Evolutionary conservation across 2,113 vertebrate species (phyloP).

Genomic region (Colinus virginianus): DNA sequence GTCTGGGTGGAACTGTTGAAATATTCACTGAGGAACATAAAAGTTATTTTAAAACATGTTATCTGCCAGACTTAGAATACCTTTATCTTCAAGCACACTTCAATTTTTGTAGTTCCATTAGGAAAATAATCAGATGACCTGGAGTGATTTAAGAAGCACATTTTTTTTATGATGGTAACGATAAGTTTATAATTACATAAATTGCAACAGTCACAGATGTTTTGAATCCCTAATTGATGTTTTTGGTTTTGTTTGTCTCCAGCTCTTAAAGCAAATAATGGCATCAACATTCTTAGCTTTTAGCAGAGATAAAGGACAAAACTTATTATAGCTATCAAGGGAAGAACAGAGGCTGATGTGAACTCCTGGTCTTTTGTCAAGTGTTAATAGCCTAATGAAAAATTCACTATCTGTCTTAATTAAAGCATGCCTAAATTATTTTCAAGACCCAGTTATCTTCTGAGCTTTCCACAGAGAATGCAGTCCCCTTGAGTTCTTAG

Average conservation of each 20-base stretch:
- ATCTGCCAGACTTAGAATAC: not conserved
- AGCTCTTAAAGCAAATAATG: not conserved
- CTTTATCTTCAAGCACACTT: not conserved
- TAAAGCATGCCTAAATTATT: not conserved
- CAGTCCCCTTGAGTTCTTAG: not conserved
- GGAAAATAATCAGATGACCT: not conserved
- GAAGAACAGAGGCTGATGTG: not conserved
- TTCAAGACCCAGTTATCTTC: not conserved
- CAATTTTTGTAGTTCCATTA: not conserved
- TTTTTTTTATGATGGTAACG: not conserved
- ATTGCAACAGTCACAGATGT: not conserved
- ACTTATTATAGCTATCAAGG: not conserved
- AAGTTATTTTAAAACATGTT: not conserved
- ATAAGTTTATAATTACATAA: not conserved
- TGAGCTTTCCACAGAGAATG: not conserved
- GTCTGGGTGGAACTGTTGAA: not conserved
- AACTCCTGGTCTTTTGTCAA: not conserved
- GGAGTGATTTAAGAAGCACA: not conserved
- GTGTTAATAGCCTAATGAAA: not conserved
- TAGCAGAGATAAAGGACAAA: not conserved
- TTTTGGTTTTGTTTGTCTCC: not conserved
- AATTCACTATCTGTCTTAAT: not conserved
- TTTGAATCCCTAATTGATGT: not conserved
- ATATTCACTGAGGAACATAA: not conserved
- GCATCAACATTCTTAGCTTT: not conserved